Conservation (phyloP, 2,113 vertebrate genomes). For the Pelodiscus sinensis region DNA sequence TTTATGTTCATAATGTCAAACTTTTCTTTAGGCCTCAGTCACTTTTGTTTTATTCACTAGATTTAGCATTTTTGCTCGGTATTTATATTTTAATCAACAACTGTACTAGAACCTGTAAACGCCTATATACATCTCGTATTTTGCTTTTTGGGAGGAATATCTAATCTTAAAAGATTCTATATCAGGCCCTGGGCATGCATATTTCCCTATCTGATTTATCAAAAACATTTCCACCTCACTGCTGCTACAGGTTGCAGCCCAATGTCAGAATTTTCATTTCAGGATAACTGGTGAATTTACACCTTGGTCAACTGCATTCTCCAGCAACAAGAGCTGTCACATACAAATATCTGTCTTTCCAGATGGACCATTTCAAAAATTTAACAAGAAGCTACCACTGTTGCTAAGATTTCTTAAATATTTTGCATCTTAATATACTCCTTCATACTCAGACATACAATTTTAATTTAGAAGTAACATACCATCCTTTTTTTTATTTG, state of each 20-base stretch:
- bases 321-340: background rate
- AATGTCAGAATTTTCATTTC: background rate
- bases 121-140: background rate
- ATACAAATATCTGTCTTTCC: background rate
- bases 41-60: background rate
- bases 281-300: background rate
- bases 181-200: background rate
- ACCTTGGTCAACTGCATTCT: background rate
- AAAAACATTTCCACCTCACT: background rate
- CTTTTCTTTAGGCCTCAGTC: background rate
- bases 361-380: background rate
- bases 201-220: background rate
- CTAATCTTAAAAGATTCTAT: background rate
- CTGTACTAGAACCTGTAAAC: background rate
- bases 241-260: background rate
- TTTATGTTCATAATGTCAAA: background rate
- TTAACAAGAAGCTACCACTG: background rate
- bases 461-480: background rate
- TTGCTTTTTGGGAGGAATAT: background rate
- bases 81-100: background rate
- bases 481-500: background rate
- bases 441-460: background rate
- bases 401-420: background rate
- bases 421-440: background rate
- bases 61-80: background rate